Evolutionary conservation across 1,140 invertebrate genomes (phyloP), one percentile per base, ranked within the genome.

Genomic region (Metopolophium dirhodum): DNA sequence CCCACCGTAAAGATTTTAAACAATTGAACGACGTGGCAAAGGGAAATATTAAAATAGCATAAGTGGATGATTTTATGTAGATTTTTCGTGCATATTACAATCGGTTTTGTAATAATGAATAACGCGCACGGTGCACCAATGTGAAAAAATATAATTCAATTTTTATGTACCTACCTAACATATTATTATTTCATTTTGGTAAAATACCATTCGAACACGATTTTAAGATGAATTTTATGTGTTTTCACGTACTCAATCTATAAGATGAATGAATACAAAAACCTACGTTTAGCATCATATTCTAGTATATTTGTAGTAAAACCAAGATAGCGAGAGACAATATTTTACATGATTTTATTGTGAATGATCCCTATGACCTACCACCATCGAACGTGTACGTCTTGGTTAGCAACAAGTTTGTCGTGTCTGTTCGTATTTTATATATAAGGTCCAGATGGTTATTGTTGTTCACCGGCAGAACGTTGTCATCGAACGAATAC

Each of bases 371-470:
- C 61, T 68, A 49, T 61, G 37, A 37, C 37, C 37, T 35, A 77
- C n/a, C 11, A 77, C n/a, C 6, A n/a, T 14, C n/a, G 18, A 77
- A 7, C n/a, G 61, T n/a, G 14, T n/a, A n/a, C n/a, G 41, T 23
- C 23, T 86, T 86, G 83, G 83, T 30, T 86, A 45, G 83, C 83
- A 86, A 86, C 83, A 86, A 30, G 83, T 86, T 45, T 45, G 3
- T 7, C 20, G 51, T 54, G 51, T 54, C 20, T 23, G 51, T 86
- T 26, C 23, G 23, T 45, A 26, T 41, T 23, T 2, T 37, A 8
- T 83, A 82, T 82, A 2, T 83, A 23, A 83, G 35, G 8, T 37
- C 18, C 18, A 82, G 35, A 83, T 23, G 8, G 37, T 22, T 37
- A 23, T 37, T 83, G 20, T 37, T 2, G 22, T 83, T 41, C 22